Evolutionary conservation across 2,888 invertebrate species (phyloP).

Genomic region (Molorchus minor): DNA sequence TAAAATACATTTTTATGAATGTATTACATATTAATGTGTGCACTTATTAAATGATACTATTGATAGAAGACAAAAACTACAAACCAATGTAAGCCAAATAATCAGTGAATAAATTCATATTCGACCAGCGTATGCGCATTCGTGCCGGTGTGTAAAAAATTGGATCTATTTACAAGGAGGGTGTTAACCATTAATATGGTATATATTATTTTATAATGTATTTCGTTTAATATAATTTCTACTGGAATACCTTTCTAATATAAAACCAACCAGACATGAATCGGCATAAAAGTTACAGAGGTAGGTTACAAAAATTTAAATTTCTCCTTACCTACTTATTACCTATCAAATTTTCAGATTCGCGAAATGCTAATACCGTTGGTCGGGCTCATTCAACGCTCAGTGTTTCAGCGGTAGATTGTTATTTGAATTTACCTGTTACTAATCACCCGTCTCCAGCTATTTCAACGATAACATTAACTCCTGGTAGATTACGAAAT

Average conservation of each 20-base stretch:
- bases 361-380: conserved; percentile 46
- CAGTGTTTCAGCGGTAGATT: conserved; percentile 60
- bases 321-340: conserved; percentile 6
- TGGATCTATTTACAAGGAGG: neutral
- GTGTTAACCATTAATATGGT: neutral
- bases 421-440: conserved; percentile 58
- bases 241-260: too few species aligned
- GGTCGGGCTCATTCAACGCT: conserved; percentile 59
- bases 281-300: conserved; percentile 33
- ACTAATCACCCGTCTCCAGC: conserved; percentile 65
- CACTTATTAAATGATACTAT: too few species aligned
- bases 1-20: too few species aligned
- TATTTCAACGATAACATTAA: conserved; percentile 73
- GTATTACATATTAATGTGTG: too few species aligned
- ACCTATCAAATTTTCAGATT: conserved; percentile 32
- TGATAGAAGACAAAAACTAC: neutral
- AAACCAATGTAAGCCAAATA: too few species aligned
- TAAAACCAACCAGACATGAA: conserved; percentile 22
- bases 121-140: conserved; percentile 1
- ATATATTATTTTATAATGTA: too few species aligned
- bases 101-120: too few species aligned
- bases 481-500: conserved; percentile 79
- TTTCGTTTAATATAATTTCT: too few species aligned
- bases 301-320: conserved; percentile 14
- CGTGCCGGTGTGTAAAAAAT: conserved; percentile 4